Evolutionary conservation across 2,113 vertebrate genomes (phyloP), one percentile per base, ranked within the genome.

Genomic region (Hydropotes inermis): DNA sequence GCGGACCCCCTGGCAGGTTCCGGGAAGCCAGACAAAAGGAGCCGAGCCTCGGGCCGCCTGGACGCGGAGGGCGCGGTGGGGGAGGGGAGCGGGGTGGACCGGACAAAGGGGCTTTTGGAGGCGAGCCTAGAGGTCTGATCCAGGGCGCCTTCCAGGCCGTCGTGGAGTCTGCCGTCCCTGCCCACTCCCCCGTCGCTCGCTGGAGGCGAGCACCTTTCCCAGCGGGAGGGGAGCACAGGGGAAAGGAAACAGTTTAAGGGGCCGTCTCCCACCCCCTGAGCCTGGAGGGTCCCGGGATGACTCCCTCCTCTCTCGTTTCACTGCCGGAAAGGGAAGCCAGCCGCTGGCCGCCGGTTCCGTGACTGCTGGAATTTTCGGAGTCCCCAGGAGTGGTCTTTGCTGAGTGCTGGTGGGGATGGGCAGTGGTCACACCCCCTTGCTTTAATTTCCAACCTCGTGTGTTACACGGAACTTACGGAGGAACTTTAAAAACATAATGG

Each of bases 61-160:
- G 96, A 45, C 82, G 87, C 47, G 89, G 95, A 98, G 97, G 98
- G 95, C 97, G 94, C 95, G 50, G 87, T 94, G 97, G 97, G 98
- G 97, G 97, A 98, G 98, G 98, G 97, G 98, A 85, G 91, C 96
- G 43, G 98, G 96, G 93, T 64, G 97, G 90, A 74, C 97, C 36
- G 98, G 97, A 98, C 98, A 98, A 98, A 98, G 97, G 98, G 96
- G 96, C 94, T 97, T 96, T 98, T 96, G 57, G 70, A 47, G 28
- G 60, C 89, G 43, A 76, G 87, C 78, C 97, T 36, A 13, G 95
- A 82, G 96, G 97, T 97, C 95, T 70, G 92, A 28, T 96, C 54
- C 96, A 78, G 97, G 91, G 85, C 94, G 54, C 98, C 60, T 96
- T 93, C 89, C 84, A 15, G 83, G 39, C 88, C 16, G 3, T 43